These are phyloP conservation scores for Pheucticus melanocephalus DNA, from an alignment of 2,113 vertebrate genomes.

Conservation along the genomic window DNA sequence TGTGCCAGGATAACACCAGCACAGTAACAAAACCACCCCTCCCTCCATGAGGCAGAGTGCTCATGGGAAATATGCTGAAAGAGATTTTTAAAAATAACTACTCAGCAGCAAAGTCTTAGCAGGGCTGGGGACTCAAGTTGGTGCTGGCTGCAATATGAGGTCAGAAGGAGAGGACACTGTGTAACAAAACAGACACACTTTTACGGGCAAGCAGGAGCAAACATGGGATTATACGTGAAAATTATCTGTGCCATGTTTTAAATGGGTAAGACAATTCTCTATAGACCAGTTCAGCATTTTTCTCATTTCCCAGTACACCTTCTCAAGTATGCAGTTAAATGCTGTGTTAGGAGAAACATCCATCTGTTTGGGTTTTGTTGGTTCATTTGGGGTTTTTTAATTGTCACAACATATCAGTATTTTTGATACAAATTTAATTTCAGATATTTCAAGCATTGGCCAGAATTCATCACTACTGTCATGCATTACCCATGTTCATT, in stretches of 20 bases:
- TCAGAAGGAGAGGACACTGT: accelerated
- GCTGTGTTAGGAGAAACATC: not conserved
- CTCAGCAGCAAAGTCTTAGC: not conserved
- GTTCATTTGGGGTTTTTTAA: not conserved
- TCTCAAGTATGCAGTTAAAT: not conserved
- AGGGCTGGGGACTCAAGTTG: not conserved
- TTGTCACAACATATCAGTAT: not conserved
- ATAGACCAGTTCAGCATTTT: not conserved
- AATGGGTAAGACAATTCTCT: not conserved
- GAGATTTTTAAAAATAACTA: not conserved
- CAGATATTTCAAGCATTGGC: not conserved
- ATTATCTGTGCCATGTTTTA: not conserved
- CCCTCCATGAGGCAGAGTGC: not conserved
- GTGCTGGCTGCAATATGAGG: not conserved
- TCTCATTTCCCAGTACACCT: not conserved
- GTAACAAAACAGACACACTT: not conserved
- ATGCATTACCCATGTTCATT: not conserved
- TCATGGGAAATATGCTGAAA: not conserved
- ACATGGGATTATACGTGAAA: not conserved
- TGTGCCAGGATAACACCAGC: not conserved
- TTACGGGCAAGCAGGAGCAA: not conserved
- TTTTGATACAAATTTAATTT: not conserved
- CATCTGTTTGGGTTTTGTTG: not conserved
- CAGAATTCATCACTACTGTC: not conserved
- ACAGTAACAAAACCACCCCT: not conserved